Base-by-base conservation (phyloP, 2,113 vertebrate genomes). In the Empidonax traillii region DNA sequence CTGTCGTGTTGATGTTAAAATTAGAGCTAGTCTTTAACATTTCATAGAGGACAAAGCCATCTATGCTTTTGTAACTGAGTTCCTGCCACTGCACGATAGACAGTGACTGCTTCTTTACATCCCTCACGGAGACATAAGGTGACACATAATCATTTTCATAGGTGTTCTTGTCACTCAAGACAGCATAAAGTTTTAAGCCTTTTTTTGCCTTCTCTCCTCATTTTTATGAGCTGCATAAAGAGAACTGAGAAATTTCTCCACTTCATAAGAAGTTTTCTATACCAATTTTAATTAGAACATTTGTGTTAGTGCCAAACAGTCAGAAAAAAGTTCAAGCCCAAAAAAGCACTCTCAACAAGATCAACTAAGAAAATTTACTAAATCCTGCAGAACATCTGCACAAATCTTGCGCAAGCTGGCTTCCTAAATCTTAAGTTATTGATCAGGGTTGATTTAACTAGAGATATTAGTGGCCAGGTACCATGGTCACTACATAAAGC, bases 401-500 rank as follows among this genome's bases (percentile, higher is more conserved):
- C 1, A 67, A n/a, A 53, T 33, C 62, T 63, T 46, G 27, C 2
- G 10, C 67, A 85, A 76, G 4, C 3, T 94, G 39, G 8, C 5
- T 86, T 72, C 31, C 28, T 72, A 53, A 63, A 71, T 30, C 22
- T 8, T 31, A 20, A 55, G 12, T 30, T 43, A 73, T 1, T 16
- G 43, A 30, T 27, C 3, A 47, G 23, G 5, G 13, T 37, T 63
- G 31, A 63, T 49, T 9, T 61, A n/a, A 41, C 0, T 62, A 13
- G 33, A 66, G 47, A 53, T 67, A 24, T 62, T 44, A 33, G 22
- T 14, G 3, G 6, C 5, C n/a, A n/a, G 17, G 24, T 59, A 44
- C 8, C 0, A 1, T 23, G 13, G 10, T 10, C 9, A 19, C 14
- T 27, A 4, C 0, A 0, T 13, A 19, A 14, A 52, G 16, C 15